Conservation (phyloP, 2,113 vertebrate genomes). For the Neogobius melanostomus region DNA sequence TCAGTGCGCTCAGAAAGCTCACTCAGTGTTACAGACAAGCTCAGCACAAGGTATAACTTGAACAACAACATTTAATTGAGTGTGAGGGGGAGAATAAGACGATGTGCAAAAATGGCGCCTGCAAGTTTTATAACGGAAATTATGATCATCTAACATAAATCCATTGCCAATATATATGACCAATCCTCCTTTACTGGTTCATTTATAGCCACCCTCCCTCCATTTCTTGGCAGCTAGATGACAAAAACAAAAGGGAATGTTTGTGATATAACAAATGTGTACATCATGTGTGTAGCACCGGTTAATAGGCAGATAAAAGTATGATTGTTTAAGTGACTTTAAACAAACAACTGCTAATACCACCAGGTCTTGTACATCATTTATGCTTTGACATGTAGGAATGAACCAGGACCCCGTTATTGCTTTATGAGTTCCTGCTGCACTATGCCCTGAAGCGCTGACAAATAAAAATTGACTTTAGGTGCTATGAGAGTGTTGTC, state of each 20-base stretch:
- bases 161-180: too few relatives aligned
- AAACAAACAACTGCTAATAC: constrained; percentile 4
- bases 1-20: constrained; percentile 89
- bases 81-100: too few relatives aligned
- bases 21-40: constrained; percentile 89
- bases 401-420: not conserved
- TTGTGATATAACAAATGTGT: too few relatives aligned
- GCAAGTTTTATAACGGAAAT: too few relatives aligned
- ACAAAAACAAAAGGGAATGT: too few relatives aligned
- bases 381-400: constrained; percentile 13
- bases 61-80: not conserved
- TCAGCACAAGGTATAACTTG: constrained; percentile 86
- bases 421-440: not conserved
- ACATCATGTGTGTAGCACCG: too few relatives aligned
- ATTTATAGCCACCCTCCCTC: too few relatives aligned
- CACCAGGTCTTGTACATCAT: constrained; percentile 3
- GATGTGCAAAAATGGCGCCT: too few relatives aligned
- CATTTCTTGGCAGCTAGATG: too few relatives aligned
- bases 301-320: too few relatives aligned
- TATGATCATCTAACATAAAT: too few relatives aligned
- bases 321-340: not conserved
- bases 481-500: not conserved
- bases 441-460: not conserved
- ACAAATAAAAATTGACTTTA: constrained; percentile 6
- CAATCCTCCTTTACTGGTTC: too few relatives aligned